Evolutionary conservation across 2,113 vertebrate species (phyloP).

Genomic region (Trogon melanurus): DNA sequence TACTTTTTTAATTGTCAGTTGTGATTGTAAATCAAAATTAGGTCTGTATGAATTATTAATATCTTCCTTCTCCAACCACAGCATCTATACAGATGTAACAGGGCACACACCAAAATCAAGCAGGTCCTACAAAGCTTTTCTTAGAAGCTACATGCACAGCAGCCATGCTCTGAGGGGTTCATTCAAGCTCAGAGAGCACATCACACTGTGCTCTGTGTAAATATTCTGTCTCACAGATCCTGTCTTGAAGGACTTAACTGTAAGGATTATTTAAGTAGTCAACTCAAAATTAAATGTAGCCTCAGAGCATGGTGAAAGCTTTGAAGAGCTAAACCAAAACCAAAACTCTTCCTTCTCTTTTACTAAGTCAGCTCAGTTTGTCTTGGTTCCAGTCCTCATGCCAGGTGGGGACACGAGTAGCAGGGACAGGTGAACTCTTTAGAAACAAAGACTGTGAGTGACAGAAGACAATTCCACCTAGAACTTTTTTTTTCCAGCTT

Average conservation of each 20-base stretch:
- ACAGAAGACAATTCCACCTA: neutral
- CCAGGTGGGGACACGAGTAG: neutral
- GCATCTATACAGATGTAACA: neutral
- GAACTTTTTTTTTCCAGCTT: neutral
- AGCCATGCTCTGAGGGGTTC: neutral
- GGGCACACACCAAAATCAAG: neutral
- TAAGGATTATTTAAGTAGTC: neutral
- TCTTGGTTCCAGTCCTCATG: neutral
- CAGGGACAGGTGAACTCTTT: neutral
- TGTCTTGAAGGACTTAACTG: neutral
- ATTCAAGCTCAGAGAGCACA: neutral
- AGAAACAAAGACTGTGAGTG: neutral
- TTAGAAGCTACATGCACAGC: neutral
- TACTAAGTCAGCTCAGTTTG: neutral
- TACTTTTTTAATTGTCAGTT: neutral
- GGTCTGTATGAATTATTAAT: neutral
- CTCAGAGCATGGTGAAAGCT: neutral
- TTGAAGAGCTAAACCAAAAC: neutral
- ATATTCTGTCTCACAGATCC: neutral
- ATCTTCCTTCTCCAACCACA: neutral
- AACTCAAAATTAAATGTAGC: neutral
- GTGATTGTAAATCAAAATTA: neutral
- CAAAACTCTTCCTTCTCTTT: neutral
- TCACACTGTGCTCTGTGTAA: neutral
- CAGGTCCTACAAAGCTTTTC: neutral